Evolutionary conservation across 2,113 vertebrate genomes (phyloP).

Genomic region (Seriola dumerili): DNA sequence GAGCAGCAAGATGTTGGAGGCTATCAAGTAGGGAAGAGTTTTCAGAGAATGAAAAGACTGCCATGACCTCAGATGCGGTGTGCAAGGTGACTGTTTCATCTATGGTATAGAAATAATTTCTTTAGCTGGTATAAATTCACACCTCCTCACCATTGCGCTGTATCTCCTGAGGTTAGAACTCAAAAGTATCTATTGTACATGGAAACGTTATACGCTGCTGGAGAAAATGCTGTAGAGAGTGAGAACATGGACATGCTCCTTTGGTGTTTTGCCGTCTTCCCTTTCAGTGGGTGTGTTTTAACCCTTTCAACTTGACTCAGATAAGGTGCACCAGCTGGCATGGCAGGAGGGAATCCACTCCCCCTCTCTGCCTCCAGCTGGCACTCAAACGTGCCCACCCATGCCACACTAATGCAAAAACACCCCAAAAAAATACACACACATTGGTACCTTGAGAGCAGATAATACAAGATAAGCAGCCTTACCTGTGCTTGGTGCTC

Average conservation of each 20-base stretch:
- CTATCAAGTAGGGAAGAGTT: conserved; percentile 8
- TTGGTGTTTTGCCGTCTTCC: conserved; percentile 19
- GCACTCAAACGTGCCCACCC: conserved; percentile 39
- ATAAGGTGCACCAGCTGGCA: conserved; percentile 71
- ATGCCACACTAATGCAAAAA: conserved; percentile 39
- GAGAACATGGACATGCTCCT: not conserved
- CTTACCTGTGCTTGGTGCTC: conserved; percentile 3
- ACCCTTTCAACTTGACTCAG: conserved; percentile 32
- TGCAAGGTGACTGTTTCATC: not conserved
- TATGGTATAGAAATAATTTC: not conserved
- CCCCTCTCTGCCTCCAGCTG: conserved; percentile 68
- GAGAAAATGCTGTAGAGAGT: not conserved
- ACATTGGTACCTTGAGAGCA: not conserved
- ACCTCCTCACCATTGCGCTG: not conserved
- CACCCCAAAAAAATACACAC: not conserved
- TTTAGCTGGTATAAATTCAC: conserved; percentile 14
- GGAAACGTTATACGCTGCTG: not conserved
- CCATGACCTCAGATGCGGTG: conserved; percentile 1
- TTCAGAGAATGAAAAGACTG: conserved; percentile 23
- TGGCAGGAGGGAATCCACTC: conserved; percentile 51
- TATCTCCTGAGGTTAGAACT: conserved; percentile 14
- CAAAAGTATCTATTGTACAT: not conserved
- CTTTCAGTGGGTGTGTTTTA: conserved; percentile 37
- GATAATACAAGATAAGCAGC: not conserved
- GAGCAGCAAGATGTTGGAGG: conserved; percentile 15